Conservation (phyloP, 2,113 vertebrate genomes). For the Picathartes gymnocephalus region DNA sequence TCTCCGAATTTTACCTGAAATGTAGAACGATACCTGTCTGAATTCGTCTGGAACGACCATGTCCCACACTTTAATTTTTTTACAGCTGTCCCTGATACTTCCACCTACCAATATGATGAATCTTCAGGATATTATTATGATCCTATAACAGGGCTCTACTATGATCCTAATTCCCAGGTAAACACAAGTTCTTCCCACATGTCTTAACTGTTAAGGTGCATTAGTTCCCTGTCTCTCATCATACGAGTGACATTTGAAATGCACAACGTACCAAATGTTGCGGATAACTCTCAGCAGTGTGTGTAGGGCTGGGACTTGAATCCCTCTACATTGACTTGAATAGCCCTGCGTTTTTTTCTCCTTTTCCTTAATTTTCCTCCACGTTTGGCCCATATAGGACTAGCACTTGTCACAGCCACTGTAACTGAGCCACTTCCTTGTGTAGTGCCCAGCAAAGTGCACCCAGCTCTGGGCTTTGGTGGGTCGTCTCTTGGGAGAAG, state of each 20-base stretch:
- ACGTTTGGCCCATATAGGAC: background rate
- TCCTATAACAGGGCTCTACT: constrained; percentile 91
- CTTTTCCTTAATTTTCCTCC: background rate
- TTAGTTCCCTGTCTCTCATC: background rate
- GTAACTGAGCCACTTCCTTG: background rate
- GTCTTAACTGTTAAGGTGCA: background rate
- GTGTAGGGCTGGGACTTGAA: background rate
- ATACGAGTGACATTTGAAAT: background rate
- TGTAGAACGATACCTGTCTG: background rate
- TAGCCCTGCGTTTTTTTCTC: background rate
- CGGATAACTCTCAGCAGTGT: background rate
- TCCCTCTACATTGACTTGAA: background rate
- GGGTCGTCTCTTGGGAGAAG: background rate
- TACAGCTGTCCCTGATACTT: constrained; percentile 88
- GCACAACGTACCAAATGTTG: background rate
- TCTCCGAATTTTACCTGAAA: background rate
- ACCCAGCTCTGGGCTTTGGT: background rate
- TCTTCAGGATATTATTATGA: constrained; percentile 98
- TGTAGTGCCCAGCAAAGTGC: background rate
- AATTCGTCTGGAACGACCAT: background rate
- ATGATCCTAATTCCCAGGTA: constrained; percentile 96
- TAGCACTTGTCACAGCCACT: background rate
- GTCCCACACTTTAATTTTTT: constrained; percentile 31
- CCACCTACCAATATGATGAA: constrained; percentile 96
- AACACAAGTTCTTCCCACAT: background rate